Evolutionary conservation across 1,140 invertebrate species (phyloP).

Genomic region (Drosophila busckii): DNA sequence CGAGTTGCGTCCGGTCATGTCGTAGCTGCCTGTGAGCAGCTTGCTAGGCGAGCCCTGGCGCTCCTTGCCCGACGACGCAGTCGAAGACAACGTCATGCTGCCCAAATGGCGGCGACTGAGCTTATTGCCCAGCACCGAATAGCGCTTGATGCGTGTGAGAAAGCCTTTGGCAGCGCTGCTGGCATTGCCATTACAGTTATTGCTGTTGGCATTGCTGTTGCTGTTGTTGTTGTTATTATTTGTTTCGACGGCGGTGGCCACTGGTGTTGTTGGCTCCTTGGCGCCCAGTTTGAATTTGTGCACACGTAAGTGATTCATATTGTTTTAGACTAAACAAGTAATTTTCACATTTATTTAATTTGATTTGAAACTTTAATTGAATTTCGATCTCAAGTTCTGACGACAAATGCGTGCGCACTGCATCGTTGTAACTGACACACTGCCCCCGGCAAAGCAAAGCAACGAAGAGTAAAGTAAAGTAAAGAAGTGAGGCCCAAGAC

Average conservation of each 20-base stretch:
- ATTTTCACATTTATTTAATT: slow-evolving; percentile 15
- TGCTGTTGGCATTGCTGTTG: slow-evolving; percentile 17
- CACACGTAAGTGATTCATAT: slow-evolving; percentile 76
- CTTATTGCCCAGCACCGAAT: slow-evolving; percentile 66
- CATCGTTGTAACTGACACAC: no score
- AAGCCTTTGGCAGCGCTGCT: slow-evolving; percentile 44
- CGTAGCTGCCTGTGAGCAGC: slow-evolving; percentile 64
- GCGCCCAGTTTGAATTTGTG: slow-evolving; percentile 68
- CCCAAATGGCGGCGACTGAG: slow-evolving; percentile 56
- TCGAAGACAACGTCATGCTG: slow-evolving; percentile 34
- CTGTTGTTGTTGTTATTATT: slow-evolving; percentile 23
- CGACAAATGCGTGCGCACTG: slow-evolving; percentile 28
- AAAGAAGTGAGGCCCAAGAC: no score
- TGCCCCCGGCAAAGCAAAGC: no score
- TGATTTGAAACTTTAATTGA: background rate
- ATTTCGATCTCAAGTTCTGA: background rate
- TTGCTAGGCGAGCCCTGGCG: slow-evolving; percentile 46
- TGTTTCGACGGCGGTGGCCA: slow-evolving; percentile 20
- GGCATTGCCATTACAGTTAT: slow-evolving; percentile 19
- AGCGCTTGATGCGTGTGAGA: slow-evolving; percentile 70
- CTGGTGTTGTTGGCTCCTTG: slow-evolving; percentile 43
- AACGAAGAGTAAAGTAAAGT: no score
- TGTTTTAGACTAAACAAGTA: slow-evolving; percentile 1
- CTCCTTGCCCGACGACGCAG: background rate
- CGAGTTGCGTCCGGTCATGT: slow-evolving; percentile 73